phyloP scores from a whole-genome alignment of 2,113 vertebrate species.

The Anser brachyrhynchus region DNA sequence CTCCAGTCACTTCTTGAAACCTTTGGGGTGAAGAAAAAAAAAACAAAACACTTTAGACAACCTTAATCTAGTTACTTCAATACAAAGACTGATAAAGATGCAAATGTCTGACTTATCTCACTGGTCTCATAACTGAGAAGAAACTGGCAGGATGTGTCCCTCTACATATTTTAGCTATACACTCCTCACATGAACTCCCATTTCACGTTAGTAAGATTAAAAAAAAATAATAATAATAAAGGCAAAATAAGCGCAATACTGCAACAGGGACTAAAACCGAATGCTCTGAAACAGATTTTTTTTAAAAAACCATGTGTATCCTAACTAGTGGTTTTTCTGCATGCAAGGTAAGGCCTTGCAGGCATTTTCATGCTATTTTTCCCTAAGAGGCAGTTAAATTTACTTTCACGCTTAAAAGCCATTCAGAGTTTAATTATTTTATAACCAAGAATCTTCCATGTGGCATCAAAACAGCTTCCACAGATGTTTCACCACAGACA shows the following conservation, averaged over 20 bases:
- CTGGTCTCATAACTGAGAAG: fast-evolving
- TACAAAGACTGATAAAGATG: background rate
- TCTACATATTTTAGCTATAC: background rate
- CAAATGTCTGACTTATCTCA: background rate
- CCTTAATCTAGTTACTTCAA: background rate
- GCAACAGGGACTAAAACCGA: background rate
- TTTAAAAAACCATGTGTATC: background rate
- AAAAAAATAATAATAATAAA: background rate
- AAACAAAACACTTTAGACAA: background rate
- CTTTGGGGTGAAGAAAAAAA: background rate
- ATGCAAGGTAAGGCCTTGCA: background rate
- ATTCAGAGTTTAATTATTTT: background rate
- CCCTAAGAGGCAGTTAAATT: background rate
- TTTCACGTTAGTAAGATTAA: background rate
- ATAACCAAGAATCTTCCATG: background rate
- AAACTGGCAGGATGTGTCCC: background rate
- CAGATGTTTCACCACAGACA: background rate
- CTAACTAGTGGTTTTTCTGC: fast-evolving
- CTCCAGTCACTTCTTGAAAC: background rate
- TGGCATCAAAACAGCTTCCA: background rate
- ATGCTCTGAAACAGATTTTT: fast-evolving
- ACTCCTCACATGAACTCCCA: background rate
- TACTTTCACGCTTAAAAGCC: background rate
- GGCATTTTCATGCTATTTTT: background rate
- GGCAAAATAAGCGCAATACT: background rate